Conservation (phyloP, 1,140 invertebrate genomes). For the Reticulitermes speratus region DNA sequence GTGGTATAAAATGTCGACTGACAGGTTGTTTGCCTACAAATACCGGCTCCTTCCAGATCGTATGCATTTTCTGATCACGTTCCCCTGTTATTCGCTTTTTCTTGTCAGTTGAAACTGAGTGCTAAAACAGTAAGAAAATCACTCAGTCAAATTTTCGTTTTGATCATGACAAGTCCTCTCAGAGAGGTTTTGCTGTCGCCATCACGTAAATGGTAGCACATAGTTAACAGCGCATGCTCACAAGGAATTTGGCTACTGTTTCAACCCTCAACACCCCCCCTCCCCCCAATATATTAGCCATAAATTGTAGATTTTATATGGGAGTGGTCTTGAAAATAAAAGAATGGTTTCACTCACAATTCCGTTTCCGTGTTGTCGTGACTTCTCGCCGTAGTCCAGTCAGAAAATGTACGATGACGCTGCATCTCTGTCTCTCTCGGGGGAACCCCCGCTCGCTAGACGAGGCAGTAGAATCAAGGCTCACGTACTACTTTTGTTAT, state of each 20-base stretch:
- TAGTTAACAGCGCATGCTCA: neutral
- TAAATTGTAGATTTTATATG: neutral
- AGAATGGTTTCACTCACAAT: neutral
- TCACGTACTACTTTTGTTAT: conserved; percentile 8
- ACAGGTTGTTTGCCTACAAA: no score
- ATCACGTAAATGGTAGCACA: no score
- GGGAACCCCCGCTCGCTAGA: neutral
- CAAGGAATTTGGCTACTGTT: neutral
- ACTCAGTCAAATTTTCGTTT: no score
- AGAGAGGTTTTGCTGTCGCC: no score
- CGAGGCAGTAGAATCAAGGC: neutral
- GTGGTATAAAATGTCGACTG: no score
- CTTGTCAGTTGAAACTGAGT: no score
- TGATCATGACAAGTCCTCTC: no score
- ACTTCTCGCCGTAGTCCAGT: conserved; percentile 2
- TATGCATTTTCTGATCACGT: no score
- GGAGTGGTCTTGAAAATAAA: neutral
- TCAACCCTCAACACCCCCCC: no score
- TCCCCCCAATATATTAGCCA: neutral
- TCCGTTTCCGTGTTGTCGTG: neutral
- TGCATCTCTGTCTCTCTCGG: neutral
- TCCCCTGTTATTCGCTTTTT: no score
- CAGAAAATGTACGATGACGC: neutral
- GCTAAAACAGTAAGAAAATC: no score
- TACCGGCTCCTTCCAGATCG: no score